Conservation (phyloP, 2,888 invertebrate species). For the Heliconius erato region DNA sequence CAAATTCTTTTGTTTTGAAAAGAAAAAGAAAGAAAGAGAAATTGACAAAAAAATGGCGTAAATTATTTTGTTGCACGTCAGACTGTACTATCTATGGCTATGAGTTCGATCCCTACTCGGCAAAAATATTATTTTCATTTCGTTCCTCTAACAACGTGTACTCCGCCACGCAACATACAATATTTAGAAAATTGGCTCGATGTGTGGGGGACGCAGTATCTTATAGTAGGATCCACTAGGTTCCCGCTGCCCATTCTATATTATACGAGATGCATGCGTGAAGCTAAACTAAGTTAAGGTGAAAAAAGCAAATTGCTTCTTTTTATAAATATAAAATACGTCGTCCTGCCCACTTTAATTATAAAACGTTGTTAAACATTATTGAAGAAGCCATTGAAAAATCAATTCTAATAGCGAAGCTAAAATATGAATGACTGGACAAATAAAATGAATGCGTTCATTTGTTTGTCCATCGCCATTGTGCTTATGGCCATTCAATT, state of each 20-base stretch:
- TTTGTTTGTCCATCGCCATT: slow-evolving; percentile 25
- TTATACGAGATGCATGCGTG: not conserved
- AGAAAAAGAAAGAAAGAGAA: not conserved
- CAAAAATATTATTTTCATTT: too few species aligned
- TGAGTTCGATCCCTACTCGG: too few species aligned
- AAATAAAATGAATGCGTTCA: slow-evolving; percentile 28
- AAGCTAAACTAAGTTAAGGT: not conserved
- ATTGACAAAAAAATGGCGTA: too few species aligned
- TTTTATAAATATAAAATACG: not conserved
- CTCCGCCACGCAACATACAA: too few species aligned
- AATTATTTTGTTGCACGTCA: too few species aligned
- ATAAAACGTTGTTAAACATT: not conserved
- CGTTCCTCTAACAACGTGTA: too few species aligned
- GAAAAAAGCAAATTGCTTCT: not conserved
- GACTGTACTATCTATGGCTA: too few species aligned
- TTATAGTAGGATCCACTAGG: not conserved
- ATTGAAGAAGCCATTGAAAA: not conserved
- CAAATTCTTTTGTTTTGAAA: slow-evolving; percentile 1
- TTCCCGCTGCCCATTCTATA: not conserved
- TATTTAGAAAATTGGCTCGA: not conserved
- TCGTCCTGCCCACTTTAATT: not conserved
- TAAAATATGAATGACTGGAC: slow-evolving; percentile 22
- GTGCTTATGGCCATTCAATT: slow-evolving; percentile 34
- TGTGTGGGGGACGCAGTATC: not conserved
- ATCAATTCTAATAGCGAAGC: not conserved